Percentiles rank a stretch among this genome's conserved stretches.
These are phyloP conservation scores for Limnephilus lunatus DNA, from an alignment of 2,888 invertebrate species.

Conservation along the genomic window DNA sequence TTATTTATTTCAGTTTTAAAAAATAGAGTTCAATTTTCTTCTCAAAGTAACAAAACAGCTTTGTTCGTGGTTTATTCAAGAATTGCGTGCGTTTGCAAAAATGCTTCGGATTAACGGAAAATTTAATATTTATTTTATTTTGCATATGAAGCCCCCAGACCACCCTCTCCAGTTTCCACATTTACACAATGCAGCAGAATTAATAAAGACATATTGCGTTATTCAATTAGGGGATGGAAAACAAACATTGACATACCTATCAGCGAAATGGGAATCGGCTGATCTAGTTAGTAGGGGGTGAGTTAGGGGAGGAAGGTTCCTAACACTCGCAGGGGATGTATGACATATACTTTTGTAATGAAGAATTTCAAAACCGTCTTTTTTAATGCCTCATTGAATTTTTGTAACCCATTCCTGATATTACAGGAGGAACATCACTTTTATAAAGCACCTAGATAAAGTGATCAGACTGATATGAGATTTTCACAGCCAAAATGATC, in stretches of 20 bases:
- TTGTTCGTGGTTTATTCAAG: not conserved
- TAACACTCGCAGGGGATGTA: not conserved
- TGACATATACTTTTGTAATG: not conserved
- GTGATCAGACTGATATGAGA: too few relatives aligned
- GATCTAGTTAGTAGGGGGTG: slow-evolving; percentile 35
- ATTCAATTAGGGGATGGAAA: slow-evolving; percentile 51
- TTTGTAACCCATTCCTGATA: not conserved
- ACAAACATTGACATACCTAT: slow-evolving; percentile 48
- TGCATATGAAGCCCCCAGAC: slow-evolving; percentile 2
- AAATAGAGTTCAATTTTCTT: not conserved
- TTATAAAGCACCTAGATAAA: too few relatives aligned
- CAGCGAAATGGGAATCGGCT: slow-evolving; percentile 30
- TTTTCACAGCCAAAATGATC: too few relatives aligned
- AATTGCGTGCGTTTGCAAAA: slow-evolving; percentile 17
- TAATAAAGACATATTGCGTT: slow-evolving; percentile 51
- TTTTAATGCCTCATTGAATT: not conserved
- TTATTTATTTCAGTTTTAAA: not conserved
- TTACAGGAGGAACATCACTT: not conserved
- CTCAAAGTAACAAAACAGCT: not conserved
- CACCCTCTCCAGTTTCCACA: not conserved
- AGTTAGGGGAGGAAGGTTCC: not conserved
- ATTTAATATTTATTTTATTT: slow-evolving; percentile 22
- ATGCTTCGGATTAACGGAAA: not conserved
- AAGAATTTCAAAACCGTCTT: not conserved
- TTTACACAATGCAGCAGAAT: slow-evolving; percentile 24